Base-by-base conservation (phyloP, 2,797 vertebrate genomes). In the Nyctalus aviator region DNA sequence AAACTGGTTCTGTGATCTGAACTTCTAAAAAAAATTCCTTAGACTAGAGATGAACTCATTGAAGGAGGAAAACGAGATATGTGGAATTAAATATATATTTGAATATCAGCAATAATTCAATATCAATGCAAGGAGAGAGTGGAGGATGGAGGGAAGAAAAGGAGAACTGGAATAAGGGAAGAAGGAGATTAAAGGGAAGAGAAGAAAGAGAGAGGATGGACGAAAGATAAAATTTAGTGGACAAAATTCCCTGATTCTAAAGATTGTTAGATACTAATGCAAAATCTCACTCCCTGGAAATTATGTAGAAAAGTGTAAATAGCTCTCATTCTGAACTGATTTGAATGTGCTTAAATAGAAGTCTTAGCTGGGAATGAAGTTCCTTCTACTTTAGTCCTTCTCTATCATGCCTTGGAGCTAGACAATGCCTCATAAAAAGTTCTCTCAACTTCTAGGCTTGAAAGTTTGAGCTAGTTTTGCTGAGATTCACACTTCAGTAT, bases 401-500 rank as follows among this genome's bases (percentile, higher is more conserved):
- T 73, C 41, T 32, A 1, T 17, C 79, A 50, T 20, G 5, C 32
- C 48, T 87, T n/a, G 18, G 32, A 94, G 57, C 71, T 66, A 85
- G 66, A 82, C 7, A n/a, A 14, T 64, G 17, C 23, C 50, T 75
- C 79, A 84, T 72, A 82, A 88, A 90, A 91, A 92, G 75, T 91
- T 72, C 82, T 77, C 83, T 82, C 53, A 86, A 25, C 55, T 88
- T 44, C 87, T 57, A 86, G 66, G 53, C 89, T 76, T 69, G 44
- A 93, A 96, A 95, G 87, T 96, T 90, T 18, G 4, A 50, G 44
- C 30, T 21, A 66, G 53, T 90, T 96, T 96, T 97, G 95, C 95
- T 97, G 95, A 96, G 95, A 94, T 73, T 93, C 85, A 83, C 95
- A 96, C 66, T 97, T 95, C 66, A 76, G 44, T 81, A 90, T 88